Conservation (phyloP, 2,888 invertebrate species). For the Dynastes tityus region DNA sequence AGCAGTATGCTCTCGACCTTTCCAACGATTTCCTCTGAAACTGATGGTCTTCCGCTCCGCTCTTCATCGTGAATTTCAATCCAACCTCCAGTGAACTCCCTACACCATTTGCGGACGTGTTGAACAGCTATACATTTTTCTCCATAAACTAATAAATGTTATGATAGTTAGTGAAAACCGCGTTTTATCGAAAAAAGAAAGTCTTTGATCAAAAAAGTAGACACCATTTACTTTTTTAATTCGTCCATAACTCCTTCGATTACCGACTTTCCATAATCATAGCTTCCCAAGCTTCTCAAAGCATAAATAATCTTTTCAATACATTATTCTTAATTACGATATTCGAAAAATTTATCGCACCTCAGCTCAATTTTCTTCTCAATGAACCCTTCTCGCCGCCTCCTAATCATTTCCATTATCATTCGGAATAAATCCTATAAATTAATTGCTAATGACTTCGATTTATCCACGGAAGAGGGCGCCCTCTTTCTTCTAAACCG, state of each 20-base stretch:
- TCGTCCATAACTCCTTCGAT: background rate
- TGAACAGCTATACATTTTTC: too few relatives aligned
- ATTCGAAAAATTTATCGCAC: background rate
- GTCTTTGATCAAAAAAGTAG: background rate
- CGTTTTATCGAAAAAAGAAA: too few relatives aligned
- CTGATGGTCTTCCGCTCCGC: too few relatives aligned
- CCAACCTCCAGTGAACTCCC: too few relatives aligned
- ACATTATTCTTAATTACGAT: background rate
- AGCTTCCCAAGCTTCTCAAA: background rate
- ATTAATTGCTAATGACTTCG: conserved; percentile 12
- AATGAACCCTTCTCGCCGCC: background rate
- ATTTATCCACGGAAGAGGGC: background rate
- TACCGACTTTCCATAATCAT: background rate
- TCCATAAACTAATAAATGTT: too few relatives aligned
- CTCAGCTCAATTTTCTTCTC: background rate
- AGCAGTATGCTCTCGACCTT: too few relatives aligned
- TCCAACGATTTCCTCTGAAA: too few relatives aligned
- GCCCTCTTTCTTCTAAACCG: background rate
- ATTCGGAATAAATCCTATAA: conserved; percentile 4
- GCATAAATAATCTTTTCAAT: background rate
- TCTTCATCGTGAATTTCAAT: too few relatives aligned
- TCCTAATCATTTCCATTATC: conserved; percentile 2
- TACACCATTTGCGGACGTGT: too few relatives aligned
- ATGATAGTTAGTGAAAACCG: too few relatives aligned
- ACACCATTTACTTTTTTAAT: background rate